Evolutionary conservation across 1,140 invertebrate genomes (phyloP).

Genomic region (Paracyclopina nana): DNA sequence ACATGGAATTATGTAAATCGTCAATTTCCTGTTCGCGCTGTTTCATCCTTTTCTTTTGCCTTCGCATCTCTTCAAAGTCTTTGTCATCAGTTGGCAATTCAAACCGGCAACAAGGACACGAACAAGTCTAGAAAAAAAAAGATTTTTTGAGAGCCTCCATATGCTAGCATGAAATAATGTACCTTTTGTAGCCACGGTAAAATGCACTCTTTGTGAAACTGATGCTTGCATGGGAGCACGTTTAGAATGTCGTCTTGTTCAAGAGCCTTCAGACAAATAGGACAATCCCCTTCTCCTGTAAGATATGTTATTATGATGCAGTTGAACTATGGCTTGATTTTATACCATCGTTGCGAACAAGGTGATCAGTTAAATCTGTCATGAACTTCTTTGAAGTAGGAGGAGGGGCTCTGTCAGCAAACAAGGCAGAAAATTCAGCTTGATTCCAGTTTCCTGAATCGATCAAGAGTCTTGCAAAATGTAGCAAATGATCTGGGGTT

Average conservation of each 20-base stretch:
- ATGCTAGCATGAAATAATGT: not conserved
- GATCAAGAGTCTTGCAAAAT: not conserved
- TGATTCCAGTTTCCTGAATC: not conserved
- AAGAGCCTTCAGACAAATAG: not conserved
- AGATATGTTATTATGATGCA: not conserved
- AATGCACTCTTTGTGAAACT: not conserved
- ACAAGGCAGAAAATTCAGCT: not conserved
- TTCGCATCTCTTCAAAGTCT: not conserved
- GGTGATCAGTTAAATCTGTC: too few species aligned
- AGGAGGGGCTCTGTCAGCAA: not conserved
- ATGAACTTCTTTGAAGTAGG: not conserved
- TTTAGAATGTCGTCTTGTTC: not conserved
- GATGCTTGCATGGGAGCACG: not conserved
- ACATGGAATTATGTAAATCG: not conserved
- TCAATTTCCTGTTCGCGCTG: not conserved
- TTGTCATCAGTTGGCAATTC: slow-evolving; percentile 1
- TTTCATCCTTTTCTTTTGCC: not conserved
- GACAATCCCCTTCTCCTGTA: not conserved
- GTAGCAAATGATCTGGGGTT: not conserved
- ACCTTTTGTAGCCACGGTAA: not conserved
- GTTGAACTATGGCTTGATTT: not conserved
- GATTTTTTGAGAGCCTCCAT: not conserved
- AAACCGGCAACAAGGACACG: not conserved
- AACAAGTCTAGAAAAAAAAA: not conserved
- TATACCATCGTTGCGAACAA: not conserved